A percentile compares a stretch with the other conserved stretches of the same genome.
These are phyloP conservation scores for Phylloscopus collybita DNA, from an alignment of 2,797 vertebrate species.

Conservation along the genomic window DNA sequence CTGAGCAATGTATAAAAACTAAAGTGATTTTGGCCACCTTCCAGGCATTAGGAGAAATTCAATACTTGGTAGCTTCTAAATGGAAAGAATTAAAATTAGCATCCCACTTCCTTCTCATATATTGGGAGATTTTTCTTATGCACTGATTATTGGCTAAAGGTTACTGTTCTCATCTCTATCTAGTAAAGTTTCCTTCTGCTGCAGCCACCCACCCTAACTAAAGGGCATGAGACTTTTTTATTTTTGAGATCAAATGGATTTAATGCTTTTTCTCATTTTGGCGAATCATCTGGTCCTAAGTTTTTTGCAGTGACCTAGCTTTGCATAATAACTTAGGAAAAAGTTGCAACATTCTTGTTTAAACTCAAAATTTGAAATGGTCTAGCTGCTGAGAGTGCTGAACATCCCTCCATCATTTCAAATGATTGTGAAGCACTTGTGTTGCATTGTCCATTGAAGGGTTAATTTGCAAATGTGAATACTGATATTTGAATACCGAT, in stretches of 20 bases:
- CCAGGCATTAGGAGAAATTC: slow-evolving; percentile 47
- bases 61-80: slow-evolving; percentile 20
- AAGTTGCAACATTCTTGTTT: not conserved
- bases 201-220: not conserved
- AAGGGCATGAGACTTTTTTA: not conserved
- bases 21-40: not conserved
- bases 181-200: not conserved
- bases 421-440: not conserved
- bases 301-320: not conserved
- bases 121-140: not conserved
- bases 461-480: not conserved
- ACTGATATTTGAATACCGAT: not conserved
- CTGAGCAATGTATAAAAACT: slow-evolving; percentile 15
- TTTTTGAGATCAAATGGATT: not conserved
- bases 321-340: not conserved
- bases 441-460: not conserved
- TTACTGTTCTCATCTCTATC: not conserved
- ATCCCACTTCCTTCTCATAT: not conserved
- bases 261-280: not conserved
- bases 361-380: not conserved
- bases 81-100: slow-evolving; percentile 51
- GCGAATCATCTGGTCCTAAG: not conserved
- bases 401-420: not conserved
- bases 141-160: slow-evolving; percentile 14
- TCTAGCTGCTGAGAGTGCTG: not conserved